phyloP scores from a whole-genome alignment of 2,797 vertebrate genomes.

The Meda fulgida region DNA sequence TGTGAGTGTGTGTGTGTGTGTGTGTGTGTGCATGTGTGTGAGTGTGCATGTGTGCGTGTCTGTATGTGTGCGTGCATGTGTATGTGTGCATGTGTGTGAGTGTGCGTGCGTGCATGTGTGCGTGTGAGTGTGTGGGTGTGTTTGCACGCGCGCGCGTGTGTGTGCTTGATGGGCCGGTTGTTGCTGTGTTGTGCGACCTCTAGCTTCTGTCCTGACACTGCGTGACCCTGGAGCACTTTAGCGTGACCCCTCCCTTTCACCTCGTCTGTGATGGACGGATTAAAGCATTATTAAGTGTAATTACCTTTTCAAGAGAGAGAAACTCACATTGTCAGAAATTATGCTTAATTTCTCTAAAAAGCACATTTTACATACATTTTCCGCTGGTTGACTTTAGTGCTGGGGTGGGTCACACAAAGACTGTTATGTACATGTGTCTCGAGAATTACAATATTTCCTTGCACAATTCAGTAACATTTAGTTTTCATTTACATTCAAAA shows the following conservation, averaged over 20 bases:
- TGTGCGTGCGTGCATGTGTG: too few relatives aligned
- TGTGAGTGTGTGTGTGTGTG: too few relatives aligned
- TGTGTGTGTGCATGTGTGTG: not conserved
- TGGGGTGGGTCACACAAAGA: not conserved
- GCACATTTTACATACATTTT: conserved; percentile 64
- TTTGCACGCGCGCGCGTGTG: conserved; percentile 34
- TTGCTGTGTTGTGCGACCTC: conserved; percentile 63
- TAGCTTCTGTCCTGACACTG: conserved; percentile 71
- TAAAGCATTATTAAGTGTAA: conserved; percentile 84
- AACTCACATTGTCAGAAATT: conserved; percentile 76
- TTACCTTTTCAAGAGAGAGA: conserved; percentile 79
- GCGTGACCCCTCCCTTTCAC: conserved; percentile 74
- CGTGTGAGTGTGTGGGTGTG: not conserved
- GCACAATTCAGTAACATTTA: not conserved
- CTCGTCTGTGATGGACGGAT: conserved; percentile 79
- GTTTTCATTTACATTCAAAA: not conserved
- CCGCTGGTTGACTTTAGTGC: conserved; percentile 51
- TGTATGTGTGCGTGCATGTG: not conserved
- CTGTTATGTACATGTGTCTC: not conserved
- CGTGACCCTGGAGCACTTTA: conserved; percentile 77
- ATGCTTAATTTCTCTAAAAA: conserved; percentile 72
- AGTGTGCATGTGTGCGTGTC: conserved; percentile 46
- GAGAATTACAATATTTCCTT: not conserved
- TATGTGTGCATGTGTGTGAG: fast-evolving
- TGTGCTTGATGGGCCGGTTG: conserved; percentile 57